These are phyloP conservation scores for Platycheirus rosarum DNA, from an alignment of 2,888 invertebrate genomes.

Conservation along the genomic window DNA sequence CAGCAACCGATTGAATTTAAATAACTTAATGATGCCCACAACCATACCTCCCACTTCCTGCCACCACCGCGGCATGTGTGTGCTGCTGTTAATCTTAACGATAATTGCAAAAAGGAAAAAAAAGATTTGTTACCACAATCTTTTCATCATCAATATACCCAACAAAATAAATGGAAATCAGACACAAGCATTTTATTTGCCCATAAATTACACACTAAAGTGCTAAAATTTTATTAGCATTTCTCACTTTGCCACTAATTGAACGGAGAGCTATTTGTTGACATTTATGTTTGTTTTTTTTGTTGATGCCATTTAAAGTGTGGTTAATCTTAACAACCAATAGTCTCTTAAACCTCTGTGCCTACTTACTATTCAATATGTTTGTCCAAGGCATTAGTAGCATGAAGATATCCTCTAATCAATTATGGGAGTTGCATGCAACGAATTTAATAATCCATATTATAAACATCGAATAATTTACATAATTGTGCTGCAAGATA, in stretches of 20 bases:
- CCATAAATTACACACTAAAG: constrained; percentile 69
- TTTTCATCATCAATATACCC: not conserved
- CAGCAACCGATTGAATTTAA: constrained; percentile 42
- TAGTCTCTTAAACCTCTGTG: not conserved
- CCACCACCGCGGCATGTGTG: not conserved
- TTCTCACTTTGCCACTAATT: constrained; percentile 72
- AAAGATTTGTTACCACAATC: constrained; percentile 51
- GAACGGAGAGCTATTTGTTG: constrained; percentile 71
- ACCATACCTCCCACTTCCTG: constrained; percentile 22
- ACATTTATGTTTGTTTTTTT: constrained; percentile 40
- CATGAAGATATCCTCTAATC: constrained; percentile 62
- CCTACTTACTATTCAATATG: constrained; percentile 16
- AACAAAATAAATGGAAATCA: constrained; percentile 24
- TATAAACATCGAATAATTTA: constrained; percentile 67
- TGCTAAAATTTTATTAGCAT: constrained; percentile 73
- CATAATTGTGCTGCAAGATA: constrained; percentile 57
- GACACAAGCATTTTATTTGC: constrained; percentile 63
- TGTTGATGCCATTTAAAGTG: constrained; percentile 9
- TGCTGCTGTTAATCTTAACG: constrained; percentile 44
- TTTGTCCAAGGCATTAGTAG: constrained; percentile 52
- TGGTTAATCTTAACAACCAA: constrained; percentile 6
- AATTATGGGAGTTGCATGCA: constrained; percentile 65
- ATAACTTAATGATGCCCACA: constrained; percentile 61
- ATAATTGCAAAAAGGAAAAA: constrained; percentile 45
- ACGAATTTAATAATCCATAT: constrained; percentile 55